A percentile compares a stretch with the other conserved stretches of the same genome.
Evolutionary conservation across 2,113 vertebrate genomes (phyloP).

Genomic region (Ictalurus furcatus): DNA sequence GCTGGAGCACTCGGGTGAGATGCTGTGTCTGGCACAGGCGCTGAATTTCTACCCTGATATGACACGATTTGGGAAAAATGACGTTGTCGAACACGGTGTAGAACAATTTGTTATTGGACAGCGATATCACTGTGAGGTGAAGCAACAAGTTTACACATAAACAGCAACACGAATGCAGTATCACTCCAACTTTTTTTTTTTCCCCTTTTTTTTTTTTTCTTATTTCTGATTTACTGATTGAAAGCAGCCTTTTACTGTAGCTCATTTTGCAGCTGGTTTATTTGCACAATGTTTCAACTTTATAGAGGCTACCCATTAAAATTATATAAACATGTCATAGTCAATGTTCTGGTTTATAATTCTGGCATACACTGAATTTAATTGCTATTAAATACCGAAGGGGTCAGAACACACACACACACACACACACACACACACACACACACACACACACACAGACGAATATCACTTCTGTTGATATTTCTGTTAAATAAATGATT

Average conservation of each 20-base stretch:
- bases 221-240: not conserved
- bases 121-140: not conserved
- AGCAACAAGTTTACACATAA: not conserved
- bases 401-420: not conserved
- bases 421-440: too few species aligned
- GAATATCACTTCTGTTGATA: too few species aligned
- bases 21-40: not conserved
- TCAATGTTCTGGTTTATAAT: not conserved
- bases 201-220: too few species aligned
- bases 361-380: not conserved
- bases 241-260: not conserved
- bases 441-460: not conserved
- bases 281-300: not conserved
- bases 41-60: not conserved
- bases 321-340: not conserved
- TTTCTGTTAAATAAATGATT: too few species aligned
- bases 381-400: not conserved
- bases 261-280: not conserved
- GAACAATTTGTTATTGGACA: not conserved
- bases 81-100: not conserved
- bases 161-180: not conserved
- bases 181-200: not conserved
- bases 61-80: not conserved
- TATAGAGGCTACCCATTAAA: not conserved
- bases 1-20: slow-evolving; percentile 1